Evolutionary conservation across 2,888 invertebrate genomes (phyloP).

Genomic region (Drosophila demipolita): DNA sequence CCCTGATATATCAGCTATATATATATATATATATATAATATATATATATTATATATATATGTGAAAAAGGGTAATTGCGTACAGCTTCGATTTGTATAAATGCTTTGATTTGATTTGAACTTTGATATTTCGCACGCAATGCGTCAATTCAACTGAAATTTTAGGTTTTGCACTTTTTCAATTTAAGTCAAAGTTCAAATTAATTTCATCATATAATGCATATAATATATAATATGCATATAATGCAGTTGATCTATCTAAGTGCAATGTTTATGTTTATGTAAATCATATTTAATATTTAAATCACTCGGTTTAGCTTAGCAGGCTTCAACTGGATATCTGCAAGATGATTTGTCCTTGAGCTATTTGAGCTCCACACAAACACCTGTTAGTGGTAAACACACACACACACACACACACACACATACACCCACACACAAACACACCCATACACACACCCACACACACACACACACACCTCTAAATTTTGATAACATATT

Average conservation of each 20-base stretch:
- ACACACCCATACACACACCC: neutral
- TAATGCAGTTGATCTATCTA: no score
- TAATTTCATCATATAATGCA: neutral
- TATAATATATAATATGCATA: no score
- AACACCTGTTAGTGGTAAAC: conserved; percentile 50
- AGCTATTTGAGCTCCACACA: conserved; percentile 16
- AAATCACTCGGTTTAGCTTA: neutral
- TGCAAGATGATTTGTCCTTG: neutral
- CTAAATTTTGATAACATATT: neutral
- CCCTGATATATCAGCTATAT: conserved; percentile 11
- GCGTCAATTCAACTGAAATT: neutral
- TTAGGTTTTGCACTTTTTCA: neutral
- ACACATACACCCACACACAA: neutral
- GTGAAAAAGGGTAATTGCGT: neutral
- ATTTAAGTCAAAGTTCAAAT: neutral
- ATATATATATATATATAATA: neutral
- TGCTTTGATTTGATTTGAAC: conserved; percentile 27
- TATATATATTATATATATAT: neutral
- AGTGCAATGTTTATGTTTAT: neutral
- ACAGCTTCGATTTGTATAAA: conserved; percentile 10
- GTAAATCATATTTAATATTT: neutral
- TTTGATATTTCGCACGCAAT: conserved; percentile 40
- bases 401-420: conserved; percentile 11
- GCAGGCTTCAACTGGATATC: neutral
- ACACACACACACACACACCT: neutral